These are phyloP conservation scores for Orchestes rusci DNA, from an alignment of 2,888 invertebrate species.

Conservation along the genomic window DNA sequence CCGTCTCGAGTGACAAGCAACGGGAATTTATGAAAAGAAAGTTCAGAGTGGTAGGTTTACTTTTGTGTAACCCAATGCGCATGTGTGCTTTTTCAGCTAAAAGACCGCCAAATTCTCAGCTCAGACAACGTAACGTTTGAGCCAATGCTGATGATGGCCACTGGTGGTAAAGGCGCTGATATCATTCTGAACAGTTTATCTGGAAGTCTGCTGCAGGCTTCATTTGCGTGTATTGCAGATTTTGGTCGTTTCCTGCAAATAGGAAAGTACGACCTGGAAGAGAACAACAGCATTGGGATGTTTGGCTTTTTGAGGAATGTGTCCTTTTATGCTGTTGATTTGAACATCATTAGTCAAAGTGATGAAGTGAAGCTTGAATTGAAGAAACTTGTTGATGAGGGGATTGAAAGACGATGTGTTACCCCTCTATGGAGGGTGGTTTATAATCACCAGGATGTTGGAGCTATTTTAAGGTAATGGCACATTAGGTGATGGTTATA, in stretches of 20 bases:
- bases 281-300: constrained; percentile 62
- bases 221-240: constrained; percentile 53
- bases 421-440: constrained; percentile 59
- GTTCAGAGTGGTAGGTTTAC: constrained; percentile 36
- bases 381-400: constrained; percentile 52
- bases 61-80: too few relatives aligned
- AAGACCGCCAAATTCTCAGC: constrained; percentile 36
- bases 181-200: constrained; percentile 85
- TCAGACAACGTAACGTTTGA: constrained; percentile 68
- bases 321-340: constrained; percentile 72
- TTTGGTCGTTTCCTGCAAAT: constrained; percentile 75
- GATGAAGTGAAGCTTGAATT: constrained; percentile 51
- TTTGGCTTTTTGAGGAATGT: constrained; percentile 66
- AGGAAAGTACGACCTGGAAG: constrained; percentile 64
- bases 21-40: constrained; percentile 35
- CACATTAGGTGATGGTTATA: too few relatives aligned
- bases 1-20: constrained; percentile 49
- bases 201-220: constrained; percentile 77
- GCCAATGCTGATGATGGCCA: constrained; percentile 68
- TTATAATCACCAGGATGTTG: constrained; percentile 58
- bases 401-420: constrained; percentile 52
- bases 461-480: constrained; percentile 61
- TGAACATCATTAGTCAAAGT: constrained; percentile 53
- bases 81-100: constrained; percentile 30
- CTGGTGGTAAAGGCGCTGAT: constrained; percentile 83